These are phyloP conservation scores for Bovichtus variegatus DNA, from an alignment of 2,797 vertebrate genomes.

Conservation along the genomic window DNA sequence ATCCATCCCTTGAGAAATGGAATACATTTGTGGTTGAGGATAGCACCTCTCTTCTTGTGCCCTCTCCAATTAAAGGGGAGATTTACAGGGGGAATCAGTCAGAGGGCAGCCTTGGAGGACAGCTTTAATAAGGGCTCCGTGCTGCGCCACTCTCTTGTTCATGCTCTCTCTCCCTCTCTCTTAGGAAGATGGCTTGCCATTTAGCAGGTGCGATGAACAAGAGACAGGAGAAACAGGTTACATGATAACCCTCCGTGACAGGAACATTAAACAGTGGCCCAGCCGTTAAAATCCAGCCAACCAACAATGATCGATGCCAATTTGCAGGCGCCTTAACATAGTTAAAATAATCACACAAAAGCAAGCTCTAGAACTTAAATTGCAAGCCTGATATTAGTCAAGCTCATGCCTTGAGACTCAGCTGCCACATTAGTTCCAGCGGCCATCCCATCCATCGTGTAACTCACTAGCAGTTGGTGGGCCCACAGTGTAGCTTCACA, in stretches of 20 bases:
- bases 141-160: slow-evolving; percentile 66
- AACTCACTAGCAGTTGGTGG: slow-evolving; percentile 44
- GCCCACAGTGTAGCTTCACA: slow-evolving; percentile 44
- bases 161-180: slow-evolving; percentile 61
- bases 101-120: slow-evolving; percentile 82
- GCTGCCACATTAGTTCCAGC: slow-evolving; percentile 71
- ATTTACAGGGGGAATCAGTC: slow-evolving; percentile 85
- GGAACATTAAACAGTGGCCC: slow-evolving; percentile 66
- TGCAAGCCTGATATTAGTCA: slow-evolving; percentile 57
- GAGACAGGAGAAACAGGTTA: slow-evolving; percentile 65
- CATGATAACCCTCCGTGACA: slow-evolving; percentile 67
- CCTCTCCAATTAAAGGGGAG: slow-evolving; percentile 85
- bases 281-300: slow-evolving; percentile 60
- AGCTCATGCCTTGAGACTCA: slow-evolving; percentile 54
- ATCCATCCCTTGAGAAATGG: slow-evolving; percentile 42
- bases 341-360: slow-evolving; percentile 62
- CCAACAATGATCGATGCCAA: slow-evolving; percentile 62
- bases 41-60: slow-evolving; percentile 71
- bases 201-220: slow-evolving; percentile 67
- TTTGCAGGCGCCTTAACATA: slow-evolving; percentile 38
- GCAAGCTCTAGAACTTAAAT: slow-evolving; percentile 37
- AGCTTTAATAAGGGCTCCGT: slow-evolving; percentile 83
- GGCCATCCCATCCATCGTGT: slow-evolving; percentile 62
- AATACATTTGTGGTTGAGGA: slow-evolving; percentile 74
- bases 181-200: slow-evolving; percentile 68